A percentile compares a stretch with the other conserved stretches of the same genome.
Conservation (phyloP, 2,113 vertebrate species). For the Lepidothrix coronata region DNA sequence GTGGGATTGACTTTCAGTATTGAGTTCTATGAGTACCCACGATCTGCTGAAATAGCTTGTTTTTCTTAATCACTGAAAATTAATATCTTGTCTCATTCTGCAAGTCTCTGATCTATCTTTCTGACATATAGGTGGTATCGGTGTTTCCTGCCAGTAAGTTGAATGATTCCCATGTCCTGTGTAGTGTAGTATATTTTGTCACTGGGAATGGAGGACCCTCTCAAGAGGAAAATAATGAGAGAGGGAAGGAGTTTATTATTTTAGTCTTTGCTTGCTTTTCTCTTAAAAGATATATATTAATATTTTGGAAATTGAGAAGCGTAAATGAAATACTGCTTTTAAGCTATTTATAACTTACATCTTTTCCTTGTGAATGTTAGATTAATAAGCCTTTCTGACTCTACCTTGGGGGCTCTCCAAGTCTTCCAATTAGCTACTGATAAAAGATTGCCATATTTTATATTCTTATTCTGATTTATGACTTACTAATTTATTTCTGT, state of each 20-base stretch:
- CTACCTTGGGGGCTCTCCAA: not conserved
- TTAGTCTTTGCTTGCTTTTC: constrained; percentile 1
- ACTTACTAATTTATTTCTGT: not conserved
- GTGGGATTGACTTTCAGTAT: not conserved
- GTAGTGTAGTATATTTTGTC: not conserved
- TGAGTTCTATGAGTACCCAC: not conserved
- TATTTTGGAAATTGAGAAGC: not conserved
- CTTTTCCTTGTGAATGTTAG: not conserved
- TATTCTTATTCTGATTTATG: constrained; percentile 11
- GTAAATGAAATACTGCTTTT: not conserved
- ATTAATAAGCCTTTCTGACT: constrained; percentile 9
- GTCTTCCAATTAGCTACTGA: constrained; percentile 17
- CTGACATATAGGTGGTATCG: not conserved
- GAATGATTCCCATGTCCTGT: not conserved
- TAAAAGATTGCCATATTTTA: constrained; percentile 28
- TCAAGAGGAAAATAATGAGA: not conserved
- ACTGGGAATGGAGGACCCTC: not conserved
- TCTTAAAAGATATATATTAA: not conserved
- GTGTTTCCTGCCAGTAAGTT: not conserved
- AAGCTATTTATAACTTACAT: not conserved
- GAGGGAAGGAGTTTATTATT: not conserved
- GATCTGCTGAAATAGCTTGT: not conserved
- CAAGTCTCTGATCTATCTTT: constrained; percentile 2
- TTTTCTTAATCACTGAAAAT: constrained; percentile 31
- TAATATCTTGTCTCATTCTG: not conserved